Evolutionary conservation across 2,888 invertebrate genomes (phyloP).

Genomic region (Brenthis hecate): DNA sequence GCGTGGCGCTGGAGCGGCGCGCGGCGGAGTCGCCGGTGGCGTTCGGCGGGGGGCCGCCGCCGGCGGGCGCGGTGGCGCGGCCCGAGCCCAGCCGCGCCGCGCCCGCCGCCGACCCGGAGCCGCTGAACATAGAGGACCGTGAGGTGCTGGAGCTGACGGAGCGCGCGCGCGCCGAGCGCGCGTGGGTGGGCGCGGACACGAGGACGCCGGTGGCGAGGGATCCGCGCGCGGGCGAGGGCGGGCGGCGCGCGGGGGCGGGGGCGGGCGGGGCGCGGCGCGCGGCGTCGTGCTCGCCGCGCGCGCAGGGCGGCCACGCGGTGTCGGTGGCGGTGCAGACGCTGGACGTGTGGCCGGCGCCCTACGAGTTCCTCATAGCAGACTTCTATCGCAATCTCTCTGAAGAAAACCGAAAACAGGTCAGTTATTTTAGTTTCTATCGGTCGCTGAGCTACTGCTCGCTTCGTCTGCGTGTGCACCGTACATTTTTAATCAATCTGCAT

Average conservation of each 20-base stretch:
- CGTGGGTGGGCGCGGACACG: constrained; percentile 38
- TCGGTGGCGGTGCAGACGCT: constrained; percentile 83
- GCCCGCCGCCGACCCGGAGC: constrained; percentile 51
- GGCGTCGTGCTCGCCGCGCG: constrained; percentile 43
- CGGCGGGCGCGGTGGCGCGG: constrained; percentile 56
- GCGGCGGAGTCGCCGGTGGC: constrained; percentile 73
- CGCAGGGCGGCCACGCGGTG: constrained; percentile 34
- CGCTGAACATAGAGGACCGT: constrained; percentile 69
- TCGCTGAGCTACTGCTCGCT: too few relatives aligned
- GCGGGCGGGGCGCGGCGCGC: constrained; percentile 39
- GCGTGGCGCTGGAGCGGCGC: constrained; percentile 77
- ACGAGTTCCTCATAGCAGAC: constrained; percentile 89
- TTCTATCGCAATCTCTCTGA: constrained; percentile 76
- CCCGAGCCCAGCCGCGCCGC: constrained; percentile 50
- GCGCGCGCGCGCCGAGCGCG: constrained; percentile 46
- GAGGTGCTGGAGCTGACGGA: constrained; percentile 80
- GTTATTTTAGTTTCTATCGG: constrained; percentile 3
- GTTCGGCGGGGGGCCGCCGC: constrained; percentile 63
- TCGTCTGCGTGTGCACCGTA: too few relatives aligned
- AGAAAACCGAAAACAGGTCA: constrained; percentile 53
- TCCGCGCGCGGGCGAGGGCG: constrained; percentile 36
- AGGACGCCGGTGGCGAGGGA: constrained; percentile 42
- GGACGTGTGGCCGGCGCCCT: constrained; percentile 86
- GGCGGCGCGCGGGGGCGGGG: constrained; percentile 34
- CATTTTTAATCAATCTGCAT: too few relatives aligned